A percentile compares a stretch with the other conserved stretches of the same genome.
These are phyloP conservation scores for Dryococelus australis DNA, from an alignment of 2,888 invertebrate species.

Conservation along the genomic window DNA sequence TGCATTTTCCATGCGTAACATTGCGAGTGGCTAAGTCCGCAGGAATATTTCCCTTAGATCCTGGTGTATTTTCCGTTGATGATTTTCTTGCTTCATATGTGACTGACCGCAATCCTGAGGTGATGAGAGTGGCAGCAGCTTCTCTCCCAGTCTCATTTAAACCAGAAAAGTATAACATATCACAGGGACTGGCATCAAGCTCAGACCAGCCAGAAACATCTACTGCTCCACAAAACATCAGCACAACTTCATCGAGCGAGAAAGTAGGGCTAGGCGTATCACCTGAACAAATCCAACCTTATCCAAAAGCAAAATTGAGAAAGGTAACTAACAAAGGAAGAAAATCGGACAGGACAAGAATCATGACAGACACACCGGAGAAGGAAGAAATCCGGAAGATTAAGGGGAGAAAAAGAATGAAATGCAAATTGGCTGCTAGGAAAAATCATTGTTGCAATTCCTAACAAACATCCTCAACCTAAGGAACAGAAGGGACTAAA, in stretches of 20 bases:
- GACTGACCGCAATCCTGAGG: neutral
- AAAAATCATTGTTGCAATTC: too few species aligned
- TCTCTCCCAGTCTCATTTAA: too few species aligned
- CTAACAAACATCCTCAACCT: too few species aligned
- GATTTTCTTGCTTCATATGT: neutral
- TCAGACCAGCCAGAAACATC: too few species aligned
- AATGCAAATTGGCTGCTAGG: neutral
- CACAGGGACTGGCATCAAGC: too few species aligned
- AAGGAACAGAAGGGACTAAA: too few species aligned
- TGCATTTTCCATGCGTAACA: neutral
- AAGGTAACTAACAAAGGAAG: constrained; percentile 18
- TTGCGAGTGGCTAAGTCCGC: neutral
- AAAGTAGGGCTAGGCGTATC: too few species aligned
- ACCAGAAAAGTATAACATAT: too few species aligned
- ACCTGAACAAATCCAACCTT: constrained; percentile 19
- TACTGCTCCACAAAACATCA: too few species aligned
- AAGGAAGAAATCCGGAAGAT: constrained; percentile 19
- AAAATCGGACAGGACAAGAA: neutral
- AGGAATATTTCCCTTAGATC: neutral
- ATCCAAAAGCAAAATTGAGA: constrained; percentile 25
- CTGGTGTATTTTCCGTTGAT: neutral
- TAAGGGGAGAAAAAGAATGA: constrained; percentile 1
- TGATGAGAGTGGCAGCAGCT: too few species aligned
- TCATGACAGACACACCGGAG: constrained; percentile 25
- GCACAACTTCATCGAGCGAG: too few species aligned